phyloP scores from a whole-genome alignment of 2,888 invertebrate species.

The Drosophila putrida region DNA sequence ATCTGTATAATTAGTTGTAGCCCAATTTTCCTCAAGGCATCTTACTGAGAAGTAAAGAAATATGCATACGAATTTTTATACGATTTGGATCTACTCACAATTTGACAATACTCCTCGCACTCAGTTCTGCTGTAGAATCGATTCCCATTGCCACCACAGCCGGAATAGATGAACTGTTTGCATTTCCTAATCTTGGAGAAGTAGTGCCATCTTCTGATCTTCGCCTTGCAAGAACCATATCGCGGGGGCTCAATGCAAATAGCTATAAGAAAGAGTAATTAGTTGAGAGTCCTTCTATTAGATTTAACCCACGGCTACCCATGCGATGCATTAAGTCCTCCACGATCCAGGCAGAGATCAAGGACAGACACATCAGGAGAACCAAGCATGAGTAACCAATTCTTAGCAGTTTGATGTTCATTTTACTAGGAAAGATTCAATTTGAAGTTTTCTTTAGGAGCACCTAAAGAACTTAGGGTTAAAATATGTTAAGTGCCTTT shows the following conservation, averaged over 20 bases:
- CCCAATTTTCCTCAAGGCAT: neutral
- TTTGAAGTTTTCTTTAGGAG: neutral
- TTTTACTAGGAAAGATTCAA: neutral
- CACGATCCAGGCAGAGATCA: slow-evolving; percentile 5
- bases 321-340: slow-evolving; percentile 1
- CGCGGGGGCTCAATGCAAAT: slow-evolving; percentile 15
- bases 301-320: neutral
- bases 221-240: slow-evolving; percentile 18
- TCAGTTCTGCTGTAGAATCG: slow-evolving; percentile 23
- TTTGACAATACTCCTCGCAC: slow-evolving; percentile 35
- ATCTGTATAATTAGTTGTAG: neutral
- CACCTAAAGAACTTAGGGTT: neutral
- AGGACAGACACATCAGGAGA: neutral
- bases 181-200: neutral
- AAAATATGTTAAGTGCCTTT: neutral
- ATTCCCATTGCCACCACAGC: slow-evolving; percentile 47
- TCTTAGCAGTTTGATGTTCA: neutral
- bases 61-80: neutral
- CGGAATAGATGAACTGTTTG: slow-evolving; percentile 35
- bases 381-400: neutral
- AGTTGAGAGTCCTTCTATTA: neutral
- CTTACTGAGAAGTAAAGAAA: slow-evolving; percentile 3
- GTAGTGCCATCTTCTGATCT: slow-evolving; percentile 31
- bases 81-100: neutral
- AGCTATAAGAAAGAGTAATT: neutral